These are phyloP conservation scores for Akabosia matsudoensis DNA, from an alignment of 1,140 invertebrate species.

Conservation along the genomic window DNA sequence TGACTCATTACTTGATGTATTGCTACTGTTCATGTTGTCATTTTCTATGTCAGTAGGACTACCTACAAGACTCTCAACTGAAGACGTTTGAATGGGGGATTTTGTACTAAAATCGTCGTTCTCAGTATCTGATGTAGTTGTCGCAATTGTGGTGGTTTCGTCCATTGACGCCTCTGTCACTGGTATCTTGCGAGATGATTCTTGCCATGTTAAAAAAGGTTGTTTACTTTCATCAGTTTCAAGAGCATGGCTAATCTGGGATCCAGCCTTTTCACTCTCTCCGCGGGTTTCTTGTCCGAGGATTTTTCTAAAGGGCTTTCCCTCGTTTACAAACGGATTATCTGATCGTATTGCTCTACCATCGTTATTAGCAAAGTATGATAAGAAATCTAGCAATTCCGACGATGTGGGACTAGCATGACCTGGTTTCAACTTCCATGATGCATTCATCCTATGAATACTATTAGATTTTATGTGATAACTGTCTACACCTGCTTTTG, in stretches of 20 bases:
- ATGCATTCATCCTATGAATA: constrained; percentile 46
- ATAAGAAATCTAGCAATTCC: constrained; percentile 40
- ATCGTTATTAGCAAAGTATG: constrained; percentile 34
- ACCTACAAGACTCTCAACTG: too few relatives aligned
- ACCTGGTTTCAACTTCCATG: constrained; percentile 44
- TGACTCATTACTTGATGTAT: neutral
- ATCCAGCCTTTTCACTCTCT: neutral
- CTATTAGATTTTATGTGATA: constrained; percentile 44
- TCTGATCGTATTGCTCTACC: neutral
- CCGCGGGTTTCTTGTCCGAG: constrained; percentile 3
- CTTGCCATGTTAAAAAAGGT: constrained; percentile 37
- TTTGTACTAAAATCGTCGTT: neutral
- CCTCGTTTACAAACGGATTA: neutral
- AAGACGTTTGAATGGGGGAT: too few relatives aligned
- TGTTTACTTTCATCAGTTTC: neutral
- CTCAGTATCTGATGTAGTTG: neutral
- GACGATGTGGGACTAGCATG: constrained; percentile 32
- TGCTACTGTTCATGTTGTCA: neutral
- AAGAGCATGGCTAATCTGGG: neutral
- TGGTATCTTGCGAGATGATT: constrained; percentile 30
- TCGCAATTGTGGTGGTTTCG: neutral
- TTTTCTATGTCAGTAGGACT: neutral
- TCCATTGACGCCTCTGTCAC: neutral
- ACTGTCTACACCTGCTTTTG: constrained; percentile 37
- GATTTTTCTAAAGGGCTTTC: constrained; percentile 9